Evolutionary conservation across 2,113 vertebrate species (phyloP).

Genomic region (Chamaetylas fuelleborni): DNA sequence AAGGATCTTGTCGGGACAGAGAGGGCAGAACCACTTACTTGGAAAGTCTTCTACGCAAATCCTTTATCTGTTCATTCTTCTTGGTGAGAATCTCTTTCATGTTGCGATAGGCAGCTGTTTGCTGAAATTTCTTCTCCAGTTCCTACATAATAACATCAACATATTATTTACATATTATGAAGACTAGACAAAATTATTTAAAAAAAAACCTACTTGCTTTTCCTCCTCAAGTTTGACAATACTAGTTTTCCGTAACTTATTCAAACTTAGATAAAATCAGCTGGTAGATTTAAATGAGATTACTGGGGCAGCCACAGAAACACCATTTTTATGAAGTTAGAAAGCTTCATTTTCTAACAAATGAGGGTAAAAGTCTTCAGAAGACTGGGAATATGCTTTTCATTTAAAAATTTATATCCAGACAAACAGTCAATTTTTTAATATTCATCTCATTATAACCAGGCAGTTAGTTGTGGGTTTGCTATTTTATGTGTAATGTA

Average conservation of each 20-base stretch:
- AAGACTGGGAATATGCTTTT: neutral
- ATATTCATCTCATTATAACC: neutral
- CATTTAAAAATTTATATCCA: neutral
- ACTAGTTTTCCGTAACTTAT: neutral
- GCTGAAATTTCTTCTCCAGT: constrained; percentile 95
- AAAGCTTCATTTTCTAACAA: neutral
- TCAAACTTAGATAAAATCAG: neutral
- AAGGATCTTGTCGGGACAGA: neutral
- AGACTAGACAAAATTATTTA: neutral
- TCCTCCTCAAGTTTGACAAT: neutral
- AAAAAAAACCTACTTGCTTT: neutral
- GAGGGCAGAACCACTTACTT: constrained; percentile 71
- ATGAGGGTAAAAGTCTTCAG: neutral
- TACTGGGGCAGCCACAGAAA: neutral
- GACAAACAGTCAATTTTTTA: neutral
- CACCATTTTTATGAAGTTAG: neutral
- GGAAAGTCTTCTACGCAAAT: constrained; percentile 85
- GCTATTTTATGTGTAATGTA: neutral
- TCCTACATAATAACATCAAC: constrained; percentile 73
- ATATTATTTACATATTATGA: neutral
- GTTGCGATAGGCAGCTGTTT: constrained; percentile 93
- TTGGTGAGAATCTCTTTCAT: constrained; percentile 97
- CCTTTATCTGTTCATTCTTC: constrained; percentile 97
- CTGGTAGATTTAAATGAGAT: neutral
- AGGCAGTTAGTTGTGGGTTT: neutral